phyloP scores from a whole-genome alignment of 2,888 invertebrate species.

The Drosophila leonis region DNA sequence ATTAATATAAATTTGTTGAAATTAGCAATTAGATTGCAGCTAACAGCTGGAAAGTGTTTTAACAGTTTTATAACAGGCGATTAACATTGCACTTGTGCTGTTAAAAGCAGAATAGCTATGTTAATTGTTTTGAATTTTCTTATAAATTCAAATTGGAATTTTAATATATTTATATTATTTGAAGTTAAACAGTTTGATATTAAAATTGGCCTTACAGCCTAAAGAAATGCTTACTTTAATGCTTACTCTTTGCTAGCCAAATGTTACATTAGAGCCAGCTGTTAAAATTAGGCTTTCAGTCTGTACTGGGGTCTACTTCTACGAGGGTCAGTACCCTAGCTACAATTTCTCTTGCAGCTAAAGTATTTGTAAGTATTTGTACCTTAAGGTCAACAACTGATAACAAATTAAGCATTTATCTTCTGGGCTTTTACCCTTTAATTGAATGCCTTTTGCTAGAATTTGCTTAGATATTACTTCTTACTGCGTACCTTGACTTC shows the following conservation, averaged over 20 bases:
- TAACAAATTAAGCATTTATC: neutral
- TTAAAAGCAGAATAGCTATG: neutral
- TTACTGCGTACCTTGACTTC: neutral
- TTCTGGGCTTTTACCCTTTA: neutral
- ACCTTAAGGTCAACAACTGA: neutral
- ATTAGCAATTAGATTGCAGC: neutral
- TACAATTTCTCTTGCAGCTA: neutral
- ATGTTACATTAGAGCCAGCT: no score
- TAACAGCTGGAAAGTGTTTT: neutral
- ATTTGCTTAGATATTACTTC: neutral
- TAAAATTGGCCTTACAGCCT: neutral
- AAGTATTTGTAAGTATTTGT: neutral
- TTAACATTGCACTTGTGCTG: neutral
- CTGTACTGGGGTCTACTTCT: no score
- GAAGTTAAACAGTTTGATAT: neutral
- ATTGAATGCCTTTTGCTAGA: neutral
- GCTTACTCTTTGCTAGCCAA: neutral
- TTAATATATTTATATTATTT: no score
- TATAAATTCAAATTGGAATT: no score
- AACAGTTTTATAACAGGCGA: neutral
- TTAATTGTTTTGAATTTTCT: no score
- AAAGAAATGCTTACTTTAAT: neutral
- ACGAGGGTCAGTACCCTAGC: no score
- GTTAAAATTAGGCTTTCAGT: neutral
- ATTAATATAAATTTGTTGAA: neutral